Percentiles rank a stretch among this genome's conserved stretches.
phyloP scores from a whole-genome alignment of 2,888 invertebrate species.

The Bhutanitis thaidina region DNA sequence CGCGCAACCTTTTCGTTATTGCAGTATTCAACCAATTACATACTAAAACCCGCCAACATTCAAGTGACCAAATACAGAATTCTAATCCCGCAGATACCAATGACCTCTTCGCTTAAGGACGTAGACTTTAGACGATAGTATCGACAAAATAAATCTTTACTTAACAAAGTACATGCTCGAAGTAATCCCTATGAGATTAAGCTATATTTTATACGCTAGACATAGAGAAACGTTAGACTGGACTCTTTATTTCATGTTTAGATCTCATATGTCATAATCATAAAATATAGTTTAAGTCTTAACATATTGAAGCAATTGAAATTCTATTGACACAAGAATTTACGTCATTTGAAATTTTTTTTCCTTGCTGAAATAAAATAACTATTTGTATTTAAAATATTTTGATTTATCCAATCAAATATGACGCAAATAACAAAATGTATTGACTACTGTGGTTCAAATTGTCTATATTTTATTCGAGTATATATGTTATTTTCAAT shows the following conservation, averaged over 20 bases:
- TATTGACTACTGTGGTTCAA: too few species aligned
- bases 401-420: too few species aligned
- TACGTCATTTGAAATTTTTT: too few species aligned
- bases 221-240: neutral
- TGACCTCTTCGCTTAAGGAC: neutral
- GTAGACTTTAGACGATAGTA: neutral
- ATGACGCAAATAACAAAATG: too few species aligned
- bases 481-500: too few species aligned
- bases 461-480: too few species aligned
- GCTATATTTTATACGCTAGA: neutral
- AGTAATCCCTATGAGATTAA: neutral
- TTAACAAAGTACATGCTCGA: slow-evolving; percentile 1
- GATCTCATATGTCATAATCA: too few species aligned
- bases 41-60: neutral
- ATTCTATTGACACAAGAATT: too few species aligned
- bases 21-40: neutral
- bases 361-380: too few species aligned
- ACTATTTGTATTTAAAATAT: too few species aligned
- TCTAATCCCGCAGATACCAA: slow-evolving; percentile 1
- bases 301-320: too few species aligned
- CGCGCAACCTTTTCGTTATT: neutral
- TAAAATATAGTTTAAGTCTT: too few species aligned
- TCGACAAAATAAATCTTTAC: slow-evolving; percentile 4
- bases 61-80: slow-evolving; percentile 1
- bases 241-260: neutral